phyloP scores from a whole-genome alignment of 2,888 invertebrate species.

The Harpalus rufipes region DNA sequence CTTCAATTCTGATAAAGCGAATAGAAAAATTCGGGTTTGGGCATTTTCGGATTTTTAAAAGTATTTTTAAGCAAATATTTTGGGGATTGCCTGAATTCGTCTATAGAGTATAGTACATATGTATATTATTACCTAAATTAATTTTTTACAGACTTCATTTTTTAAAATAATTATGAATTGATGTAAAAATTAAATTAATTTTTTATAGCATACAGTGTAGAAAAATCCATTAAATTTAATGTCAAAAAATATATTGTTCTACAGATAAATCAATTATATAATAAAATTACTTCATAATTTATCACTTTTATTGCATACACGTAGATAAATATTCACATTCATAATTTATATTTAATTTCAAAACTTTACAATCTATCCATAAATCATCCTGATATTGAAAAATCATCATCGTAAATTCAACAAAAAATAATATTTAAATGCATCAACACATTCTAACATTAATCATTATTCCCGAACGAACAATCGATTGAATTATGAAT shows the following conservation, averaged over 20 bases:
- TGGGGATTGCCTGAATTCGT: too few relatives aligned
- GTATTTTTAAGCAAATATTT: too few relatives aligned
- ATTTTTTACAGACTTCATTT: too few relatives aligned
- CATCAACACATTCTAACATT: conserved; percentile 32
- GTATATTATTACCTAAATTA: too few relatives aligned
- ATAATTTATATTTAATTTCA: conserved; percentile 38
- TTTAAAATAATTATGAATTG: too few relatives aligned
- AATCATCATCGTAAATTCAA: conserved; percentile 34
- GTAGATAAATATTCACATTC: conserved; percentile 9
- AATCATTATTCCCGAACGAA: conserved; percentile 13
- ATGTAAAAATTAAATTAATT: too few relatives aligned
- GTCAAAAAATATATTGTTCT: not conserved
- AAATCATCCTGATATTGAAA: conserved; percentile 31
- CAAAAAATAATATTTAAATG: conserved; percentile 40
- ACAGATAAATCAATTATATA: conserved; percentile 7
- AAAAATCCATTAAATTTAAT: not conserved
- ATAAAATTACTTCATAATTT: conserved; percentile 1
- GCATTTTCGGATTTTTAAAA: too few relatives aligned
- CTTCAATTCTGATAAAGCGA: too few relatives aligned
- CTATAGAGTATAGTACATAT: too few relatives aligned
- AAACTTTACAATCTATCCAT: conserved; percentile 26
- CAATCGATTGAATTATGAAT: conserved; percentile 26
- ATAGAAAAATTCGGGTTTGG: too few relatives aligned
- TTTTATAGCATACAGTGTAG: too few relatives aligned
- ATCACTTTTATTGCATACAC: conserved; percentile 8